phyloP scores from a whole-genome alignment of 2,888 invertebrate species.

The Lithodes maja region DNA sequence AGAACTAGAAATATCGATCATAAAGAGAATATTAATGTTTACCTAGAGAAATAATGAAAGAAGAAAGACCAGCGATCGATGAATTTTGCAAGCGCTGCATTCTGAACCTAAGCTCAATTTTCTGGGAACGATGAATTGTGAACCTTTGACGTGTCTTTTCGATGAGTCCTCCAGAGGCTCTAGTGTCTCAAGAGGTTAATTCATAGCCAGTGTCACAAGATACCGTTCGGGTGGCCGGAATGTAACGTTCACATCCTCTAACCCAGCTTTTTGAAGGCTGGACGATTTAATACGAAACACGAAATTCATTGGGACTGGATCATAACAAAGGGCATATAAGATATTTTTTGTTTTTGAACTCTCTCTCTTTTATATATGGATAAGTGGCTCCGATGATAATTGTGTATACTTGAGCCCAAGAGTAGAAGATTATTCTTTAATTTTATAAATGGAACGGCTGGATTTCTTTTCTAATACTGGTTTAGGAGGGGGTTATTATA shows the following conservation, averaged over 20 bases:
- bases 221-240: not conserved
- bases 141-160: constrained; percentile 24
- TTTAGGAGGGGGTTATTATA: too few species aligned
- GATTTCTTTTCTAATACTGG: too few species aligned
- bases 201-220: not conserved
- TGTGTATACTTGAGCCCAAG: not conserved
- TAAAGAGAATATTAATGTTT: too few species aligned
- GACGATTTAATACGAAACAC: not conserved
- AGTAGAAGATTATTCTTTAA: too few species aligned
- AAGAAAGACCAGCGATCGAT: not conserved
- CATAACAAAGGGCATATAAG: not conserved
- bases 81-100: not conserved
- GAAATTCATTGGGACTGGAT: not conserved
- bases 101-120: not conserved
- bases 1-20: too few species aligned
- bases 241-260: not conserved
- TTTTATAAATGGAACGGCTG: too few species aligned
- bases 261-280: not conserved
- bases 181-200: constrained; percentile 35
- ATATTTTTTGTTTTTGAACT: not conserved
- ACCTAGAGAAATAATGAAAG: not conserved
- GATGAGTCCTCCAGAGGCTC: constrained; percentile 17
- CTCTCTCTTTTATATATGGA: not conserved
- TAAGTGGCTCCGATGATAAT: not conserved
- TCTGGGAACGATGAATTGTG: constrained; percentile 20